Conservation (phyloP, 1,140 invertebrate species). For the Steinernema feltiae region DNA sequence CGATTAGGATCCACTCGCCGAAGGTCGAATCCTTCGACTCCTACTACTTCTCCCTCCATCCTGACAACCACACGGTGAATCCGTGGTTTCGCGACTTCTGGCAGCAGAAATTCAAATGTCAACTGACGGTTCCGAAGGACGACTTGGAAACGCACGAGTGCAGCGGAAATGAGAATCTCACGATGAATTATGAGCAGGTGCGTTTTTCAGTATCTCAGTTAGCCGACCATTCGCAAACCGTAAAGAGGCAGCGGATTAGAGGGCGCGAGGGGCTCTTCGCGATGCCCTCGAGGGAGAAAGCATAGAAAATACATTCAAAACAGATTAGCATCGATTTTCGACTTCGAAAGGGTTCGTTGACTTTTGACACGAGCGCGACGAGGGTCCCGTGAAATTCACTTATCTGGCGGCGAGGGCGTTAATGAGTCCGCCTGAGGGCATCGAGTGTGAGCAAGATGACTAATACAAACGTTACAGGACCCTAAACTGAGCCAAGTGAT, state of each 20-base stretch:
- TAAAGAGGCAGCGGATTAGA: not conserved
- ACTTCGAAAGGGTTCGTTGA: not conserved
- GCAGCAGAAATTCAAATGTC: conserved; percentile 69
- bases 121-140: conserved; percentile 59
- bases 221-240: too few species aligned
- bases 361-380: not conserved
- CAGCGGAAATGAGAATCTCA: conserved; percentile 54
- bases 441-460: not conserved
- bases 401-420: conserved; percentile 9
- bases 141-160: conserved; percentile 51
- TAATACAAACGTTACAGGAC: conserved; percentile 61
- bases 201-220: too few species aligned
- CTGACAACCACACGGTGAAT: conserved; percentile 66
- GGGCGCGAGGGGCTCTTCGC: not conserved
- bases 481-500: conserved; percentile 73
- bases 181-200: conserved; percentile 44
- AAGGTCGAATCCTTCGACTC: conserved; percentile 67
- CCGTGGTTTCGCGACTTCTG: conserved; percentile 75
- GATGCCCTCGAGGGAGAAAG: not conserved
- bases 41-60: conserved; percentile 68
- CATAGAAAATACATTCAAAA: conserved; percentile 7
- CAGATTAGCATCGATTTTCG: conserved; percentile 9
- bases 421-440: not conserved
- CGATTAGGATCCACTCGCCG: conserved; percentile 71
- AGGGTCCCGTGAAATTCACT: not conserved